Base-by-base conservation (phyloP, 2,113 vertebrate species). In the Amphiprion percula region DNA sequence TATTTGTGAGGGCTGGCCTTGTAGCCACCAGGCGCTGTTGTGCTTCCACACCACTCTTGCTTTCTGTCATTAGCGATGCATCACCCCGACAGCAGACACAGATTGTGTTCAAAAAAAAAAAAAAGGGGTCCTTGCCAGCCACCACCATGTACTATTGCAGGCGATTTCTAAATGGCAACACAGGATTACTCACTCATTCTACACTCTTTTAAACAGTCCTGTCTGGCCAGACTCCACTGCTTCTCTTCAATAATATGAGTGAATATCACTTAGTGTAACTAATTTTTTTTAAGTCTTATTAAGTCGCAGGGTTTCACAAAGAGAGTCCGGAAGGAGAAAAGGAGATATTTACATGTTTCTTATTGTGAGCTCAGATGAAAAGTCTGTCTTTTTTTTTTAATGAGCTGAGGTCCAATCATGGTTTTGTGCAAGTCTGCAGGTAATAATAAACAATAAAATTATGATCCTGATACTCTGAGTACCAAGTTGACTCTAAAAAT, bases 121-220 rank as follows among this genome's bases (percentile, higher is more conserved):
- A 74, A 50, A 79, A 68, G 77, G 90, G 41, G 77, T 79, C 84
- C 83, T 90, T 91, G 91, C 92, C 85, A 82, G 68, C 78, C 84
- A 89, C 89, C 89, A 90, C 90, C 89, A 90, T 92, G 90, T 88
- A 91, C 87, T 90, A 90, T 89, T 73, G 88, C 77, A 86, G 84
- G 90, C 92, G 90, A 93, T 92, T 93, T 94, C 92, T 90, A 93
- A 93, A 94, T 91, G 91, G 92, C 87, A 93, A 91, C 91, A 91
- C 76, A 77, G 87, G 86, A 87, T 84, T 85, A 87, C 77, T 83
- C 80, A 68, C 84, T 86, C 75, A 65, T 63, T 68, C 77, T 49
- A 76, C 82, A 55, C 65, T 91, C 86, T 86, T 71, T 91, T 84
- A 83, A 89, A 88, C 79, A 84, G 88, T 86, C 74, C 80, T 76